phyloP scores from a whole-genome alignment of 2,113 vertebrate genomes.

The Pteropus alecto region DNA sequence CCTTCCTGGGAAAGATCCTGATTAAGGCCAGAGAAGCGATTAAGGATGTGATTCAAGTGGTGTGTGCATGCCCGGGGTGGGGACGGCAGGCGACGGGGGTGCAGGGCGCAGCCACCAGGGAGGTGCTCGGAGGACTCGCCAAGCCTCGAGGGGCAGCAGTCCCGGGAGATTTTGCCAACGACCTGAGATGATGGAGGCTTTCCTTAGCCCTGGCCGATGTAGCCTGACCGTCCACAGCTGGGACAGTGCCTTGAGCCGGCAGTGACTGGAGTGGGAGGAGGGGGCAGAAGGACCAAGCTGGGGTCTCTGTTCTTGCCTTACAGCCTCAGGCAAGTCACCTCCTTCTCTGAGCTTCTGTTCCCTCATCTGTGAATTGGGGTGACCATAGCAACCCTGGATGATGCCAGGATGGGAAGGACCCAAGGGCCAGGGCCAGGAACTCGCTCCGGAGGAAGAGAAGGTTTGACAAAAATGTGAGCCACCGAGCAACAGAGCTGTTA shows the following conservation, averaged over 20 bases:
- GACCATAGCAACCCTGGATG: background rate
- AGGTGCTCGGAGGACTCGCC: background rate
- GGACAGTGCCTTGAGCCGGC: background rate
- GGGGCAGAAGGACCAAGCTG: background rate
- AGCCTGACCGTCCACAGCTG: background rate
- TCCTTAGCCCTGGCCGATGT: accelerated
- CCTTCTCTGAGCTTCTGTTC: background rate
- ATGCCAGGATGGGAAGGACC: accelerated
- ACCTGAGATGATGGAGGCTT: background rate
- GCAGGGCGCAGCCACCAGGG: background rate
- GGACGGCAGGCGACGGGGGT: background rate
- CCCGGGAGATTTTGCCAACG: accelerated
- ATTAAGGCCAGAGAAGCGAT: background rate
- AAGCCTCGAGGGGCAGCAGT: background rate
- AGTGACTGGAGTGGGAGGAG: background rate
- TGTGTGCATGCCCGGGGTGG: accelerated
- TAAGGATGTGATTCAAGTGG: background rate
- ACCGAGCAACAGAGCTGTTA: background rate
- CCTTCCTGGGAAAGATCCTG: background rate
- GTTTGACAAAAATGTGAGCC: accelerated
- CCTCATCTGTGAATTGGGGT: background rate
- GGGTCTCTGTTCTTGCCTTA: background rate
- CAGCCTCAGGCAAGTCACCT: no score
- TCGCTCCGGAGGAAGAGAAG: background rate
- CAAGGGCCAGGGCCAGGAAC: background rate